Evolutionary conservation across 2,797 vertebrate genomes (phyloP).

Genomic region (Argyrosomus regius): DNA sequence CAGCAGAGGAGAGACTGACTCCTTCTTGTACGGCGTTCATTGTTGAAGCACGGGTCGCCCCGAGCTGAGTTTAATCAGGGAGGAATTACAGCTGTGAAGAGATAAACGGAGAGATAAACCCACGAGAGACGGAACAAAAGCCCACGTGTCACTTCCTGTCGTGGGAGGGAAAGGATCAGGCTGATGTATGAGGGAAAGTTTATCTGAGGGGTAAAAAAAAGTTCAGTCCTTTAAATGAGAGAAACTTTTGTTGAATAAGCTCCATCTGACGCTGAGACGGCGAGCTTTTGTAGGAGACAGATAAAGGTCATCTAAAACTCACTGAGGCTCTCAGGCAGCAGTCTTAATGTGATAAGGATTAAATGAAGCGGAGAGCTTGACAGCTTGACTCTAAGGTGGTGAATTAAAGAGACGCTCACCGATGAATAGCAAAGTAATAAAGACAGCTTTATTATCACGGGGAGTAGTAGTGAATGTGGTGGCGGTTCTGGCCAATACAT

Average conservation of each 20-base stretch:
- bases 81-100: conserved; percentile 46
- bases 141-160: conserved; percentile 53
- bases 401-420: conserved; percentile 52
- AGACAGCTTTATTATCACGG: conserved; percentile 56
- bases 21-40: conserved; percentile 11
- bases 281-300: conserved; percentile 56
- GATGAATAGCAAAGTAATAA: conserved; percentile 48
- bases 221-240: conserved; percentile 35
- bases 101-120: conserved; percentile 50
- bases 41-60: conserved; percentile 42
- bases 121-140: conserved; percentile 42
- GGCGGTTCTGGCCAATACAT: conserved; percentile 64
- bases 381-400: conserved; percentile 49
- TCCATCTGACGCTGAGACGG: conserved; percentile 20
- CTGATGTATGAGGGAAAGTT: conserved; percentile 51
- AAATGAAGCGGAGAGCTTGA: conserved; percentile 46
- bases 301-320: conserved; percentile 54
- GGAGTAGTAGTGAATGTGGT: conserved; percentile 47
- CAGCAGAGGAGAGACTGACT: conserved; percentile 28
- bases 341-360: conserved; percentile 54
- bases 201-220: conserved; percentile 51
- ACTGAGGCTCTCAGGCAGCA: conserved; percentile 12
- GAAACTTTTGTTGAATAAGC: conserved; percentile 38
- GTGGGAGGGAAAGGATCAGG: conserved; percentile 50
- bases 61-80: conserved; percentile 47